Evolutionary conservation across 2,113 vertebrate species (phyloP), one percentile per base, ranked within the genome.

Genomic region (Epinephelus cyanopodus): DNA sequence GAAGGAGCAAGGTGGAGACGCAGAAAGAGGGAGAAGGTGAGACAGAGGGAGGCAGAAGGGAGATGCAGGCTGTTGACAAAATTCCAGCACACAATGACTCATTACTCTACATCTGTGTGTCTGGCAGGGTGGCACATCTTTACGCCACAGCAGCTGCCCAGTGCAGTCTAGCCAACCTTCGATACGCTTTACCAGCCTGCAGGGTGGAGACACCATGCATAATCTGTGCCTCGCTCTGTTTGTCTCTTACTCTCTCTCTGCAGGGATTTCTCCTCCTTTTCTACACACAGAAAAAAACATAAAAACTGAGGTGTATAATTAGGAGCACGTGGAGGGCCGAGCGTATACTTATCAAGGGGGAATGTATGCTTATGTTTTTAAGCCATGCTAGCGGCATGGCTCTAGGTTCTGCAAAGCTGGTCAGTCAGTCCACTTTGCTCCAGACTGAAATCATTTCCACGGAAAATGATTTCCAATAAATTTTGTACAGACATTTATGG

Each of bases 41-140:
- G 64, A 48, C 21, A 19, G 77, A 76, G 56, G 61, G 57, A 64
- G 82, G 71, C 71, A 80, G 42, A 77, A 74, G 61, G 86, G 74
- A 89, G 94, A 92, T n/a, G 62, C 56, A 80, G 89, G 87, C 94
- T 88, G 70, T 84, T 79, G 86, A 90, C 72, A 87, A 69, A 77
- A 84, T 83, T 85, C 87, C 80, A 89, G 77, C 66, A 77, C 76
- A 88, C 85, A 90, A 63, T 80, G 74, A 89, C 56, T 87, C 87
- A 90, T 93, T 91, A 89, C 87, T 90, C 84, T 83, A 73, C 86
- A 90, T 91, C 81, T 90, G 89, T 85, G 84, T 80, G 78, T 92
- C 81, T 91, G 92, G 83, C 78, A 79, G 87, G 61, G 77, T 71
- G 58, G 78, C 56, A 23, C 84, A 87, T 88, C 82, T 91, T 86